Conservation (phyloP, 2,113 vertebrate genomes). For the Casuarius casuarius region DNA sequence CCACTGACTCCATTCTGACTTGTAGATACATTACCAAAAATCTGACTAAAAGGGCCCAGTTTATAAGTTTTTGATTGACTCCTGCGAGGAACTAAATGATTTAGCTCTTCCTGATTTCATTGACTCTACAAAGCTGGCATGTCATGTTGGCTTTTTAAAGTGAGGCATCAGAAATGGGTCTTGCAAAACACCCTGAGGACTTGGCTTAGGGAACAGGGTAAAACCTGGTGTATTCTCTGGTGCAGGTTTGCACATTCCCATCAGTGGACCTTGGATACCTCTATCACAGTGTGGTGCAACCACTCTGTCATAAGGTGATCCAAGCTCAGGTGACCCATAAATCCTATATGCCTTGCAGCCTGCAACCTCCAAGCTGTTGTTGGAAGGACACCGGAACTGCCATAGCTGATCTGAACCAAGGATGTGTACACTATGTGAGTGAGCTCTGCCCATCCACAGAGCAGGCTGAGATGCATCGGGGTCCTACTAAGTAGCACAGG, state of each 20-base stretch:
- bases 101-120: not conserved
- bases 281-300: not conserved
- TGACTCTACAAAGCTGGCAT: not conserved
- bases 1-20: not conserved
- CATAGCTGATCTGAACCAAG: fast-evolving
- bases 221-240: not conserved
- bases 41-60: not conserved
- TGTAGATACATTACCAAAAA: not conserved
- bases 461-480: not conserved
- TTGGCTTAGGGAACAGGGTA: not conserved
- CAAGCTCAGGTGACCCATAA: not conserved
- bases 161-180: not conserved
- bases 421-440: not conserved
- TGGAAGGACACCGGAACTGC: not conserved
- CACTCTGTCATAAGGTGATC: not conserved
- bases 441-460: not conserved
- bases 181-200: not conserved
- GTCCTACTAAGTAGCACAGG: not conserved
- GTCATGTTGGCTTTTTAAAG: not conserved
- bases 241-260: not conserved
- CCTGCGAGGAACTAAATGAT: not conserved
- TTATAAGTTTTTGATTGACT: not conserved
- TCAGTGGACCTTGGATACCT: not conserved
- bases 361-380: not conserved
- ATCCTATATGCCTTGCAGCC: not conserved